Conservation (phyloP, 1,140 invertebrate species). For the Lordiphosa mommai region DNA sequence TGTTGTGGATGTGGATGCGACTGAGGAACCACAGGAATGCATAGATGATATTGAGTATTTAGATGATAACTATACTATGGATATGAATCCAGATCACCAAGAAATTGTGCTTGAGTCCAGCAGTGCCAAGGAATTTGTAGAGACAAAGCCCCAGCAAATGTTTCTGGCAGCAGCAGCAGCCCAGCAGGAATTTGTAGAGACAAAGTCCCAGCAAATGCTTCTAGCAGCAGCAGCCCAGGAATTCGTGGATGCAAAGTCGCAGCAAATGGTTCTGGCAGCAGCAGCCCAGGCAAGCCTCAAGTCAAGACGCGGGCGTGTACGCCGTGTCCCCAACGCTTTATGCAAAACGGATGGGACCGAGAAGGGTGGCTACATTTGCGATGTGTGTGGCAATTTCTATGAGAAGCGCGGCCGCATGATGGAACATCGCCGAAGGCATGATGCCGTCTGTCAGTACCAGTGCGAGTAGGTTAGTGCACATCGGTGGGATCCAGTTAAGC, state of each 20-base stretch:
- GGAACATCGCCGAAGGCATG: constrained; percentile 67
- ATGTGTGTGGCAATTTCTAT: constrained; percentile 73
- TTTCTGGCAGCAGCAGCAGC: constrained; percentile 20
- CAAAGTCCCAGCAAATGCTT: neutral
- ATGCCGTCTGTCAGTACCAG: constrained; percentile 52
- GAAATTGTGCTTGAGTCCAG: constrained; percentile 38
- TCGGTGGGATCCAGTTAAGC: neutral
- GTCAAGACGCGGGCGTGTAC: constrained; percentile 23
- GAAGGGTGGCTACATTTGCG: constrained; percentile 58
- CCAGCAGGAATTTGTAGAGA: constrained; percentile 43
- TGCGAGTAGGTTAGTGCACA: constrained; percentile 62
- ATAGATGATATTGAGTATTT: constrained; percentile 64
- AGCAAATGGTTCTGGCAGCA: constrained; percentile 10
- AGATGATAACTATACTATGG: constrained; percentile 59
- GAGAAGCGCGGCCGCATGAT: constrained; percentile 70
- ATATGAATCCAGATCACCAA: constrained; percentile 39
- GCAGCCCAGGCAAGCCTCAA: constrained; percentile 36
- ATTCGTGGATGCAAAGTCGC: constrained; percentile 24
- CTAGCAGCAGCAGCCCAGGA: neutral
- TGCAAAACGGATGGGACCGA: constrained; percentile 45
- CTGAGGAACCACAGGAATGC: constrained; percentile 38
- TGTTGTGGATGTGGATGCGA: constrained; percentile 36
- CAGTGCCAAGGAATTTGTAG: constrained; percentile 20
- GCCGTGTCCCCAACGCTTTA: constrained; percentile 37
- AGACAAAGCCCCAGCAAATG: constrained; percentile 1